Base-by-base conservation (phyloP, 2,797 vertebrate genomes). In the Eleutherodactylus coqui region DNA sequence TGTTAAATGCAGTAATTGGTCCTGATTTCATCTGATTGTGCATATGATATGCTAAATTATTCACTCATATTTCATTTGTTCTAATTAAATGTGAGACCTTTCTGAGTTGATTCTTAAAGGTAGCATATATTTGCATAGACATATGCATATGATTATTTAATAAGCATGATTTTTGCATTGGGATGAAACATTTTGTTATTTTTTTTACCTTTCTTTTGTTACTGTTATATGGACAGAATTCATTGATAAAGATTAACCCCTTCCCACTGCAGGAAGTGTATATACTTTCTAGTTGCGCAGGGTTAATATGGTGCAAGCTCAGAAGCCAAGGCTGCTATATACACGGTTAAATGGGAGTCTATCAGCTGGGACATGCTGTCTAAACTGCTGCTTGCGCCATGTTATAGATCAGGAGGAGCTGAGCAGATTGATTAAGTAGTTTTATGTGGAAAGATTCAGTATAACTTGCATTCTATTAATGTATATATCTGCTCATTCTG, bases 1-100 rank as follows among this genome's bases (percentile, higher is more conserved):
- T 32, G 41, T 75, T 19, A 51, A 32, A 51, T 75, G 21, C 69
- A 51, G 34, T 75, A 51, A 49, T 17, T 77, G 21, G 29, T 5
- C 21, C 32, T 55, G 32, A 5, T 77, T 77, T 53, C 29, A 53
- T 34, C n/a, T 70, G 27, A 51, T 76, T n/a, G 32, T 75, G 73
- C 38, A 51, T 51, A 75, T 49, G n/a, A 75, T 75, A 29, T 75
- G 73, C n/a, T 77, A 38, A 78, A 38, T 38, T 55, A 78, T 78
- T 55, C 34, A 55, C 13, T 36, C 47, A 13, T 55, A 51, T 34
- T 49, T 77, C 47, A 58, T 78, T 58, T 78, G 19, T 78, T 77
- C 10, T 72, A 58, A 58, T 58, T 82, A 29, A 79, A 45, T 69
- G 43, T 34, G 27, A 67, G 62, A 81, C 47, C 21, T 82, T 69